Percentiles rank a stretch among this genome's conserved stretches.
Evolutionary conservation across 1,140 invertebrate genomes (phyloP).

Genomic region (Pogonognathellus flavescens): DNA sequence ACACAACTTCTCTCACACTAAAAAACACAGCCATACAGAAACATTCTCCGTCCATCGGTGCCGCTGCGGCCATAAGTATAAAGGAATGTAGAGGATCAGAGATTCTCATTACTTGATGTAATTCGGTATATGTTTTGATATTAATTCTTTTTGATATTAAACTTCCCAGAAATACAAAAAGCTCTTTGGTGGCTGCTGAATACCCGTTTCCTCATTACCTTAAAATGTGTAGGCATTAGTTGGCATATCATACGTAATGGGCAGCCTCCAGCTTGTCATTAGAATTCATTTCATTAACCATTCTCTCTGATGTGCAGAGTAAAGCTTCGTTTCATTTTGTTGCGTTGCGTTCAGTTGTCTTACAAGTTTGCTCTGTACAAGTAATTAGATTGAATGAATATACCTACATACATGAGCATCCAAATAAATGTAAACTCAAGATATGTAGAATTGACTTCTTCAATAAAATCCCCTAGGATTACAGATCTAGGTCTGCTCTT

Average conservation of each 20-base stretch:
- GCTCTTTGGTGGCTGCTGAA: background rate
- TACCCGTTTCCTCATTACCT: background rate
- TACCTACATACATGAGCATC: too few relatives aligned
- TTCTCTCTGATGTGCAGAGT: background rate
- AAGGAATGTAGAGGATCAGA: background rate
- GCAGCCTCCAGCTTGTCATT: background rate
- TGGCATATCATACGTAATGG: background rate
- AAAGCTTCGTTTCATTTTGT: too few relatives aligned
- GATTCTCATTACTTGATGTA: constrained; percentile 4
- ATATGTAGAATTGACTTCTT: too few relatives aligned
- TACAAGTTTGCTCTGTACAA: too few relatives aligned
- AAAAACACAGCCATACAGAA: background rate
- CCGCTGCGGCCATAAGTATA: background rate
- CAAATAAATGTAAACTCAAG: too few relatives aligned
- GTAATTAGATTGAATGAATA: too few relatives aligned
- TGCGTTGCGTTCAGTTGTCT: too few relatives aligned
- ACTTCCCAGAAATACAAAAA: background rate
- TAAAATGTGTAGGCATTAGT: too few relatives aligned
- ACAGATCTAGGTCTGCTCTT: too few relatives aligned
- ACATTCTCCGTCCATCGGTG: background rate
- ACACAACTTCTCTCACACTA: too few relatives aligned
- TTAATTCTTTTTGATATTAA: background rate
- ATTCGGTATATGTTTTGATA: background rate
- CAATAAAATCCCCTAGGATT: too few relatives aligned
- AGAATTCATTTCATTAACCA: constrained; percentile 27